Base-by-base conservation (phyloP, 1,140 invertebrate species). In the Parasteatoda tepidariorum region DNA sequence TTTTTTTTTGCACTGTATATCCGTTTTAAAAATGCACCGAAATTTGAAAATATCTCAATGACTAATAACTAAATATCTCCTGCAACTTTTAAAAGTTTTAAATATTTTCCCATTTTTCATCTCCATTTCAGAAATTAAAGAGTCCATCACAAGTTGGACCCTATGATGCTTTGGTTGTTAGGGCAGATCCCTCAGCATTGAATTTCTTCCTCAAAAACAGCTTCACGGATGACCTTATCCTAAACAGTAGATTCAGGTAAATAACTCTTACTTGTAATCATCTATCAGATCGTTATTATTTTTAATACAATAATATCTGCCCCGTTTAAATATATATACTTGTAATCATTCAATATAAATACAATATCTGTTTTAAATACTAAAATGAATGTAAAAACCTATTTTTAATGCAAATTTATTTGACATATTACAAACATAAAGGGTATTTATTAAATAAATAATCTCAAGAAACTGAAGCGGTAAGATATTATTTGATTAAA, bases 131-230 rank as follows among this genome's bases (percentile, higher is more conserved):
- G 89, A 88, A 89, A 88, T 73, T 89, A 22, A 87, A 89, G 70
- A 88, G 88, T 30, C 88, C 89, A 6, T 85, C 86, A 38, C 86
- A 89, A 24, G 88, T 89, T 11, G 89, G 89, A 13, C 87, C 87
- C 26, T 89, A 89, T 86, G 89, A 90, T 84, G 89, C 89, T 26
- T 83, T 90, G 3, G 89, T 90, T 11, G 88, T 89, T 0, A 88
- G 89, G 85, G 89, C 89, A 41, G 89, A 90, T 76, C 88, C 88
- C 83, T 86, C 86, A 26, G 88, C 89, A 54, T 31, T 81, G 5
- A 86, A 88, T 0, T 90, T 90, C 85, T 90, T 90, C 84, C 82
- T 86, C 54, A 88, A 88, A 67, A 89, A 88, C 87, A 89, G 88
- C 9, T 90, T 90, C 84, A 88, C 87, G 64, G 89, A 89, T 85